A percentile compares a stretch with the other conserved stretches of the same genome.
Evolutionary conservation across 2,888 invertebrate species (phyloP).

Genomic region (Margaritifera margaritifera): DNA sequence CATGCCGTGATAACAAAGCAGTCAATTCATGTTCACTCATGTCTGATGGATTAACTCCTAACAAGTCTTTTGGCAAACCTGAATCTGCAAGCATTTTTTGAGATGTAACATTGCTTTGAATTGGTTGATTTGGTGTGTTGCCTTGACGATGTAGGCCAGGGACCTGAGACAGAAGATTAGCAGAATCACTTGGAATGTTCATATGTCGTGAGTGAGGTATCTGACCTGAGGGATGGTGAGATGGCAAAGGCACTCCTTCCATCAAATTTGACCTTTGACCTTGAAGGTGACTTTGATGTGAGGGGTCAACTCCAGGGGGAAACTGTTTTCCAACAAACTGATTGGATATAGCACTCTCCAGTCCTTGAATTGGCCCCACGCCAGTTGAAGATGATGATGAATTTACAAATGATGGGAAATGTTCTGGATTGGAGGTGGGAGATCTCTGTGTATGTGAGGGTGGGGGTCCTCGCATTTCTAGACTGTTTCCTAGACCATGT

Average conservation of each 20-base stretch:
- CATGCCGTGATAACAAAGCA: constrained; percentile 83
- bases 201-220: constrained; percentile 25
- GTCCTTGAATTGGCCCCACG: too few relatives aligned
- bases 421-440: constrained; percentile 24
- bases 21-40: constrained; percentile 83
- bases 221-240: constrained; percentile 32
- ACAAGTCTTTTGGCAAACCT: constrained; percentile 36
- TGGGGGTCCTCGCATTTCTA: constrained; percentile 23
- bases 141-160: background rate
- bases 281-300: constrained; percentile 19
- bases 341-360: too few relatives aligned
- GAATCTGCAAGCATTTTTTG: constrained; percentile 17
- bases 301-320: constrained; percentile 35
- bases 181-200: constrained; percentile 42
- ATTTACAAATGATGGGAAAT: constrained; percentile 28
- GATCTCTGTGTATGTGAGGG: constrained; percentile 36
- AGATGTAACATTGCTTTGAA: constrained; percentile 9
- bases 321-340: constrained; percentile 21
- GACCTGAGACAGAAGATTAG: background rate
- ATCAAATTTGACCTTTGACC: constrained; percentile 21
- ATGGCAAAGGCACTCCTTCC: constrained; percentile 34
- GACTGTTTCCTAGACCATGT: constrained; percentile 28
- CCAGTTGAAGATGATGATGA: too few relatives aligned
- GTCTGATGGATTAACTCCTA: constrained; percentile 40
- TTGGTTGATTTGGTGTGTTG: constrained; percentile 13